Conservation (phyloP, 2,797 vertebrate species). For the Gallinago stenura region DNA sequence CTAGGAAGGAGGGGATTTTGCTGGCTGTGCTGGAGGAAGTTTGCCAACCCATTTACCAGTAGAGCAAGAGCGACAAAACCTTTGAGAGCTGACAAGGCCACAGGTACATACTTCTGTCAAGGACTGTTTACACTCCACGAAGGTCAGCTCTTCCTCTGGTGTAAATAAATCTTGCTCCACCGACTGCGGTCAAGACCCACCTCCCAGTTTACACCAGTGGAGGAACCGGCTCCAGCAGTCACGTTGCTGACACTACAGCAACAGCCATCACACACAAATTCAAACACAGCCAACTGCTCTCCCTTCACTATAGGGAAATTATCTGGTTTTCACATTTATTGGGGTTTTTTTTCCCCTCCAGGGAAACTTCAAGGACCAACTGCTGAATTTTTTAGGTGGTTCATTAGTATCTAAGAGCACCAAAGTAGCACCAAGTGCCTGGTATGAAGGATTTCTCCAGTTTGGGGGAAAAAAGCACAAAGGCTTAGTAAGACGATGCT, state of each 20-base stretch:
- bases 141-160: constrained; percentile 45
- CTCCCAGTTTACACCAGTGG: neutral
- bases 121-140: constrained; percentile 46
- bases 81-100: constrained; percentile 44
- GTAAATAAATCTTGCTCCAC: constrained; percentile 28
- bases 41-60: neutral
- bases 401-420: neutral
- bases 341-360: neutral
- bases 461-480: neutral
- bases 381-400: neutral
- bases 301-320: neutral
- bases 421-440: neutral
- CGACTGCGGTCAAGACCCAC: neutral
- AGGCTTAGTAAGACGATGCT: neutral
- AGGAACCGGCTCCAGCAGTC: neutral
- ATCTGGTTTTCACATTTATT: accelerated
- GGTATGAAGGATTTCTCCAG: neutral
- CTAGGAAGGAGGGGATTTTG: neutral
- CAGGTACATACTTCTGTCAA: constrained; percentile 10
- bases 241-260: neutral
- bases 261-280: neutral
- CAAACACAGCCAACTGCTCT: neutral
- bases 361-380: neutral
- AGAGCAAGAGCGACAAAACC: constrained; percentile 4
- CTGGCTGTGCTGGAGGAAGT: constrained; percentile 23